Percentiles rank a stretch among this genome's conserved stretches.
Evolutionary conservation across 2,113 vertebrate genomes (phyloP).

Genomic region (Struthio camelus): DNA sequence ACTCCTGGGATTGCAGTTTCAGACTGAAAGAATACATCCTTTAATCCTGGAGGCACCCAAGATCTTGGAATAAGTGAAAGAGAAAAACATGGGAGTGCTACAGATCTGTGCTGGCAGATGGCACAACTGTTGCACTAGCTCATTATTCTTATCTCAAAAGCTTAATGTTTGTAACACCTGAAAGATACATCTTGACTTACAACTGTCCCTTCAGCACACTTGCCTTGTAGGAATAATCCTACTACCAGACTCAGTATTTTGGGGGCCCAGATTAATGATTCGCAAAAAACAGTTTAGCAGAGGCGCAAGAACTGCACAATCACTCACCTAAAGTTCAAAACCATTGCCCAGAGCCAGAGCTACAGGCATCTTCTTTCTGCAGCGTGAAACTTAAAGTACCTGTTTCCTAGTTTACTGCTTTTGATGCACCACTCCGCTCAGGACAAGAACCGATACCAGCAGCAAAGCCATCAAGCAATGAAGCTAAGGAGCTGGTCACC

Average conservation of each 20-base stretch:
- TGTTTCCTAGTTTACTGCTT: not conserved
- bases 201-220: not conserved
- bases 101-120: not conserved
- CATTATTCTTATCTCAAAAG: not conserved
- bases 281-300: not conserved
- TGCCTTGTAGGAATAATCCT: not conserved
- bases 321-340: not conserved
- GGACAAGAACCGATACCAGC: not conserved
- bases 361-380: not conserved
- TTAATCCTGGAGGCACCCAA: not conserved
- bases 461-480: not conserved
- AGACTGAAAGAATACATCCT: not conserved
- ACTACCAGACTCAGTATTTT: not conserved
- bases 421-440: not conserved
- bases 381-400: not conserved
- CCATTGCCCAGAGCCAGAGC: not conserved
- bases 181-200: not conserved
- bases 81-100: not conserved
- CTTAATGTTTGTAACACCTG: not conserved
- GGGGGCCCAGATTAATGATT: not conserved
- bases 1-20: not conserved
- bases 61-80: not conserved
- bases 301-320: not conserved
- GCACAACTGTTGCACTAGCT: not conserved
- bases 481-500: not conserved